Base-by-base conservation (phyloP, 1,140 invertebrate genomes). In the Drosophila erecta region DNA sequence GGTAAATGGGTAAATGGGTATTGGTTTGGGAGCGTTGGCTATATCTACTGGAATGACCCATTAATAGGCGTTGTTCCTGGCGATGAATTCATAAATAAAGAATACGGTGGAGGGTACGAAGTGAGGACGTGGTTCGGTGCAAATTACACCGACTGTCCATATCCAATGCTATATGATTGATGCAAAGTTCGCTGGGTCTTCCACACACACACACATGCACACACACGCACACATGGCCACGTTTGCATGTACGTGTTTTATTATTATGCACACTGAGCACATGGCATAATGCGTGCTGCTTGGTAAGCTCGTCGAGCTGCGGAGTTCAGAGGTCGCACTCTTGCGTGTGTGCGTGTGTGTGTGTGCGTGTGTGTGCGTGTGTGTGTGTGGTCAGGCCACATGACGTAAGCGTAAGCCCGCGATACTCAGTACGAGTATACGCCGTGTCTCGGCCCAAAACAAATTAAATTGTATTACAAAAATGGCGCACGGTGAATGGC, bases 181-280 rank as follows among this genome's bases (percentile, higher is more conserved):
- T 81, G 79, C 49, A 81, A 81, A 76, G 62, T 81, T 81, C 27
- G 30, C 7, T 30, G 30, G 60, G 60, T 64, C n/a, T 5, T 15
- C 57, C 37, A 30, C 30, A 30, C 30, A 30, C 27, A 30, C 27
- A 30, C 27, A 30, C 27, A 30, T 7, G 1, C 27, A 30, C 27
- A 8, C 27, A 30, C 27, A 8, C 27, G 6, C 27, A 6, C 27
- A 27, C 1, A 27, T 54, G 24, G 15, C 47, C 47, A 49, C 47
- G 47, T 50, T 33, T 50, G 53, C 41, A 51, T 71, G 54, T 61
- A 66, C 56, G 35, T 54, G 60, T 53, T 81, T 81, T 81, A 81
- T 81, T 81, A 81, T 81, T 81, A 81, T 81, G 78, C 78, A 80
- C 75, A 81, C 81, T 61, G 70, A 81, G 79, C 79, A 76, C 79